Conservation (phyloP, 1,140 invertebrate genomes). For the Brachionus rotundiformis region DNA sequence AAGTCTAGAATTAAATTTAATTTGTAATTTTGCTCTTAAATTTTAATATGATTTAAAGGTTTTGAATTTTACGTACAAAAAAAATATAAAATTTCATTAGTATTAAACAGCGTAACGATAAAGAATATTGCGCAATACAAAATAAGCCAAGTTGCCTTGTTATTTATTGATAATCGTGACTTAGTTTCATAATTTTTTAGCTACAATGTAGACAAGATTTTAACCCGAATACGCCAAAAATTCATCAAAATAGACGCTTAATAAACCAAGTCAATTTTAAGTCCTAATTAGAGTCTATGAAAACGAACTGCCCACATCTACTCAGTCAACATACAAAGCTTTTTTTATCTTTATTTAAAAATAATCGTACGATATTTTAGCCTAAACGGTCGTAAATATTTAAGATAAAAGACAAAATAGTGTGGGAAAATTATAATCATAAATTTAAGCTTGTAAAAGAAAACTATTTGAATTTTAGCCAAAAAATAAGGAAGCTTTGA, state of each 20-base stretch:
- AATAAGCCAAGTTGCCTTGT: neutral
- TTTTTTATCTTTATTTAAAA: constrained; percentile 2
- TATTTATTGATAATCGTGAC: neutral
- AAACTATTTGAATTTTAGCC: neutral
- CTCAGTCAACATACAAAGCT: neutral
- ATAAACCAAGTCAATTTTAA: neutral
- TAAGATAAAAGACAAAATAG: neutral
- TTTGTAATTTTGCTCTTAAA: constrained; percentile 21
- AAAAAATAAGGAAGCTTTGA: neutral
- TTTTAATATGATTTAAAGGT: constrained; percentile 15
- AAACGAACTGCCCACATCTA: neutral
- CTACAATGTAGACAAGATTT: neutral
- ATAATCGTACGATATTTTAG: neutral
- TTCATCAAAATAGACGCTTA: neutral
- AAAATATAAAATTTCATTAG: constrained; percentile 5
- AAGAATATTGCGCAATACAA: neutral
- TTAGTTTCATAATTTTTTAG: neutral
- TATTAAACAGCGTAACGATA: neutral
- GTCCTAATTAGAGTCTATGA: neutral
- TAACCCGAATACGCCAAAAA: neutral
- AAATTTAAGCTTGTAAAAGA: neutral
- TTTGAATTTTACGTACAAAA: neutral
- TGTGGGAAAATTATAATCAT: constrained; percentile 3
- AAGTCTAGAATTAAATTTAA: constrained; percentile 16
- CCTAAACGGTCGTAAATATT: constrained; percentile 16